Conservation (phyloP, 1,140 invertebrate species). For the Caligus rogercresseyi region DNA sequence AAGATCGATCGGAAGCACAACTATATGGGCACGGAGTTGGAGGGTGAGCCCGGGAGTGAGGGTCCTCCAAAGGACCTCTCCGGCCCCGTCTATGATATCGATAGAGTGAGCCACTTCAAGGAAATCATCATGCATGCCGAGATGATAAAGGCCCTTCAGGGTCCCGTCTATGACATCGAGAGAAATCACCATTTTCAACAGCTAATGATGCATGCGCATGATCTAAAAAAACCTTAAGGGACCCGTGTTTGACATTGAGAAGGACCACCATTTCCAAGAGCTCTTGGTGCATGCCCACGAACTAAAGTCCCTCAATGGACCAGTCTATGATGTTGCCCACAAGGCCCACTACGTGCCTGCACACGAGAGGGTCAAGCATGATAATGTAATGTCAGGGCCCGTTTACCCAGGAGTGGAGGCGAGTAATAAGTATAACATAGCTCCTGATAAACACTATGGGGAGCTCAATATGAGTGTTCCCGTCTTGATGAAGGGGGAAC, state of each 20-base stretch:
- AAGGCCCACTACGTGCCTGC: conserved; percentile 5
- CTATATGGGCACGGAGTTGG: conserved; percentile 13
- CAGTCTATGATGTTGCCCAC: neutral
- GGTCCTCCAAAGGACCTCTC: conserved; percentile 3
- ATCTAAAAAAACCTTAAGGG: conserved; percentile 11
- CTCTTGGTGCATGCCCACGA: conserved; percentile 14
- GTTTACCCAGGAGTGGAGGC: conserved; percentile 13
- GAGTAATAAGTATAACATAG: conserved; percentile 7
- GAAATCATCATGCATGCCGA: conserved; percentile 17
- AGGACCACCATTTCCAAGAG: conserved; percentile 11
- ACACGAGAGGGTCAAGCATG: neutral
- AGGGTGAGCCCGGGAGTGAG: conserved; percentile 6
- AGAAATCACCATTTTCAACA: conserved; percentile 18
- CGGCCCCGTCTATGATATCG: conserved; percentile 13
- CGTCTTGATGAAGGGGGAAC: neutral
- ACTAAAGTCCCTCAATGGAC: neutral
- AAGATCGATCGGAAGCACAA: conserved; percentile 16
- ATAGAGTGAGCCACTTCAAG: conserved; percentile 16
- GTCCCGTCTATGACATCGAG: conserved; percentile 19
- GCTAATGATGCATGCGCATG: conserved; percentile 14
- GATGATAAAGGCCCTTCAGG: conserved; percentile 1
- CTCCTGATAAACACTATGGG: neutral
- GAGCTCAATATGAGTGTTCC: neutral
- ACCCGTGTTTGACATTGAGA: conserved; percentile 17
- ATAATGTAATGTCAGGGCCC: conserved; percentile 10